Base-by-base conservation (phyloP, 2,888 invertebrate genomes). In the Aethes cnicana region DNA sequence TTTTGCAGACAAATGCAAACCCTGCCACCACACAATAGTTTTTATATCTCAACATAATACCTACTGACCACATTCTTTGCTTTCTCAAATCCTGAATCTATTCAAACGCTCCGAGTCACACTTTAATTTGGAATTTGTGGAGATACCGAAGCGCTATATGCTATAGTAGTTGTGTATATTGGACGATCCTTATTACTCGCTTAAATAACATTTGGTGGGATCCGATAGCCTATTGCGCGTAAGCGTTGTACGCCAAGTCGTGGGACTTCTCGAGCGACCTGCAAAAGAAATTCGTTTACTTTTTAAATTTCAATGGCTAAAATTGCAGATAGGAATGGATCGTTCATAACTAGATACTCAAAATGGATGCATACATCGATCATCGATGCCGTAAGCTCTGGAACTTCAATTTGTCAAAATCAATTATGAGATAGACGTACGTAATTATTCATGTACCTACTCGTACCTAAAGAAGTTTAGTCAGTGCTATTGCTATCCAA, bases 231-330 rank as follows among this genome's bases (percentile, higher is more conserved):
- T 87, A 84, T 64, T 86, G 86, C 61, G 80, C 64, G 71, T 93
- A 91, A 26, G 92, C 92, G 62, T 90, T 90, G 84, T 93, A 93
- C 57, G 92, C 92, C 68, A 92, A 83, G 71, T 92, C 91, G 53
- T 92, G 90, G 48, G 88, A 77, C 59, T 82, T 85, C 61, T 89
- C 89, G 63, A 87, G 67, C 57, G 89, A 87, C 79, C 88, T 89
- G 84, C 23, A 84, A 84, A 39, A 47, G 57, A 58, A 61, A 60
- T n/a, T n/a, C n/a, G n/a, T n/a, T n/a, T n/a, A n/a, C n/a, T n/a
- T n/a, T n/a, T n/a, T n/a, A n/a, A n/a, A n/a, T n/a, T n/a, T n/a
- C n/a, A n/a, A n/a, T n/a, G n/a, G n/a, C n/a, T n/a, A n/a, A n/a
- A n/a, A n/a, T n/a, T n/a, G n/a, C n/a, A n/a, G n/a, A n/a, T n/a